A percentile compares a stretch with the other conserved stretches of the same genome.
Conservation (phyloP, 2,888 invertebrate genomes). For the Acanthosoma haemorrhoidale region DNA sequence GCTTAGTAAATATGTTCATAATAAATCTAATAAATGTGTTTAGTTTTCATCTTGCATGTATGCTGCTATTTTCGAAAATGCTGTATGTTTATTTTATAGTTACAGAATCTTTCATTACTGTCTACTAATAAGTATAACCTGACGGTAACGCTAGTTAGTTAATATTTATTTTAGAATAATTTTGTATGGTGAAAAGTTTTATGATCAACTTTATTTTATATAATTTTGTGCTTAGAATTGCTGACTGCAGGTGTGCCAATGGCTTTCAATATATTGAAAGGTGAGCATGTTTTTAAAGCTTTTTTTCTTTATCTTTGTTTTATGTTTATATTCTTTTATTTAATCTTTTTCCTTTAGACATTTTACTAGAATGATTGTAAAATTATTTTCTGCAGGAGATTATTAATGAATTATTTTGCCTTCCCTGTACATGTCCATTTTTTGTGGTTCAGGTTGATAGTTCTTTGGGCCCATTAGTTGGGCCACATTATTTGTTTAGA, state of each 20-base stretch:
- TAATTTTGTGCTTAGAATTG: constrained; percentile 54
- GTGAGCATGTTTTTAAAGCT: constrained; percentile 49
- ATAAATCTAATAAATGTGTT: no score
- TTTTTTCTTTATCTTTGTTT: not conserved
- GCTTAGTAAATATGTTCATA: not conserved
- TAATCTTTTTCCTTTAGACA: no score
- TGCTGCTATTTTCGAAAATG: not conserved
- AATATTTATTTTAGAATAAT: constrained; percentile 37
- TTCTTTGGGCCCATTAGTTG: no score
- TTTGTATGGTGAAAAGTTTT: constrained; percentile 42
- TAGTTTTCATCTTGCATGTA: not conserved
- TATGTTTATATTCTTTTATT: not conserved
- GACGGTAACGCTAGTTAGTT: not conserved
- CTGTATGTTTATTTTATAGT: not conserved
- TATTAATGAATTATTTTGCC: no score
- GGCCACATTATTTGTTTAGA: no score
- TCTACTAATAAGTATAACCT: constrained; percentile 18
- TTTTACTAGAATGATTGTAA: no score
- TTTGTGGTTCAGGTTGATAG: no score
- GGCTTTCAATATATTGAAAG: constrained; percentile 83
- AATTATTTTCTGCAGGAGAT: no score
- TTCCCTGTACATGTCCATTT: no score
- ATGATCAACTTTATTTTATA: constrained; percentile 57
- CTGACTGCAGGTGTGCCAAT: constrained; percentile 75
- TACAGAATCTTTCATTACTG: constrained; percentile 29